Base-by-base conservation (phyloP, 92 coral and sea anemone species). In the Phenganax subtilis region DNA sequence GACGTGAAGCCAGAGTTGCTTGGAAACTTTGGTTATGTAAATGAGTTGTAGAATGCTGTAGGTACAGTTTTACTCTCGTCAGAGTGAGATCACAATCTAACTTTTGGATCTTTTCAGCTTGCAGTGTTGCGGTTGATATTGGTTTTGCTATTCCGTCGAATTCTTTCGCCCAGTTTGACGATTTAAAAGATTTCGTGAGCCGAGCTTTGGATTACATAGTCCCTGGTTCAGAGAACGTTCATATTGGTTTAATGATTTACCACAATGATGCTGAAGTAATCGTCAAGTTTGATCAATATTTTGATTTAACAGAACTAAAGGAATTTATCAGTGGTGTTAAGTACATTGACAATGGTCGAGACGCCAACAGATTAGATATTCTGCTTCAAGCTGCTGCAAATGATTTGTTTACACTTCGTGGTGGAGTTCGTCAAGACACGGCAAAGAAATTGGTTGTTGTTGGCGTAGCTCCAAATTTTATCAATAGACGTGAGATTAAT, bases 41-140 rank as follows among this genome's bases (percentile, higher is more conserved):
- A 37, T 37, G 47, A 37, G 47, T 37, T 37, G 2, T 37, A 37
- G 5, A 37, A 37, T 37, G 47, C 47, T 37, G 47, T 37, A 37
- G 47, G 47, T 37, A 37, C 47, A 1, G 47, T 37, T 37, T 37
- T 37, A 5, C 47, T 37, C 47, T 37, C 47, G 3, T 37, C 47
- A 37, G 47, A 1, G 47, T 37, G 47, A 37, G 47, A 37, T 37
- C 3, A 37, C 47, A 37, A 37, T 37, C 47, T 37, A 5, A 37
- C 47, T 37, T 37, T 37, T 37, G 47, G 5, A 37, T 37, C 47
- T n/a, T 78, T 78, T 52, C 62, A 79, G 83, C 83, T 53, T 79
- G 83, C 83, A 79, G 59, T 17, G 74, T 63, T 53, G 83, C 83
- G 51, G 83, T 79, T 79, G 83, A 79, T 65, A 64, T 79, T 52